A percentile compares a stretch with the other conserved stretches of the same genome.
These are phyloP conservation scores for Steinernema feltiae DNA, from an alignment of 1,140 invertebrate genomes.

Conservation along the genomic window DNA sequence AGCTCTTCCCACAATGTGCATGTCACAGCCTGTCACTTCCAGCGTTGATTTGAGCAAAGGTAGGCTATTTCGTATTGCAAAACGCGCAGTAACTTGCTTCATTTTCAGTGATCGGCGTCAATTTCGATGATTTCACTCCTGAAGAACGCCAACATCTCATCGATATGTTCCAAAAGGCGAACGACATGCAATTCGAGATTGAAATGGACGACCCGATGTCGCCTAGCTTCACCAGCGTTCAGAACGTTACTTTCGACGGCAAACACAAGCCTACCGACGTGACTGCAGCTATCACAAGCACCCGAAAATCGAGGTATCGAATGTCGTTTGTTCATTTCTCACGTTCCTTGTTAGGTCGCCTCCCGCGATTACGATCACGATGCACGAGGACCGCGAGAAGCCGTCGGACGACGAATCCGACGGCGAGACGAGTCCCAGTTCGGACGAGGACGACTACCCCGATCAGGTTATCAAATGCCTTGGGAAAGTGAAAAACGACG, in stretches of 20 bases:
- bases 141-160: slow-evolving; percentile 23
- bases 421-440: slow-evolving; percentile 40
- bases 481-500: neutral
- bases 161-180: slow-evolving; percentile 19
- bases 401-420: slow-evolving; percentile 41
- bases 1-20: neutral
- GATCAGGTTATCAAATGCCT: slow-evolving; percentile 39
- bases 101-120: slow-evolving; percentile 14
- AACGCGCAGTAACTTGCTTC: too few species aligned
- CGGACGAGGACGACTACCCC: slow-evolving; percentile 57
- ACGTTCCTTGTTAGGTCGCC: neutral
- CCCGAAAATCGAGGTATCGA: neutral
- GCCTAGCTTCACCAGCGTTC: slow-evolving; percentile 24
- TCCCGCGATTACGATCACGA: slow-evolving; percentile 35
- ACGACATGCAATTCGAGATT: slow-evolving; percentile 34
- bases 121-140: slow-evolving; percentile 25
- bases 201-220: slow-evolving; percentile 50
- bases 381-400: slow-evolving; percentile 38
- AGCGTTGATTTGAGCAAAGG: neutral
- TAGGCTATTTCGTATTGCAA: too few species aligned
- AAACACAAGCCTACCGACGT: neutral
- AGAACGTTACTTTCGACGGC: neutral
- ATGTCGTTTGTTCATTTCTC: neutral
- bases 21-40: neutral
- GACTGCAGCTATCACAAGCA: neutral